These are phyloP conservation scores for Gryllus bimaculatus DNA, from an alignment of 1,140 invertebrate species.

Conservation along the genomic window DNA sequence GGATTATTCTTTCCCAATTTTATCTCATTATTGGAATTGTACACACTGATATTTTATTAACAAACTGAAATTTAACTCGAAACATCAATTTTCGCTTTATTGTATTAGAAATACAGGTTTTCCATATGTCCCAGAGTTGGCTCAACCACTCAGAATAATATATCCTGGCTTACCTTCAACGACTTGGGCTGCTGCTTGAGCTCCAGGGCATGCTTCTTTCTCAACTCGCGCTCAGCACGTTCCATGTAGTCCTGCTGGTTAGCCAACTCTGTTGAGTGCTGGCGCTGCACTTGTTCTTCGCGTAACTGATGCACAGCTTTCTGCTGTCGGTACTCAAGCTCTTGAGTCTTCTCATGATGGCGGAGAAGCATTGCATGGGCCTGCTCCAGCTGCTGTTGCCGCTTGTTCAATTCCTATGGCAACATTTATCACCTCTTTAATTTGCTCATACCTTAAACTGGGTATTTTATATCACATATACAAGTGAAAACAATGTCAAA, in stretches of 20 bases:
- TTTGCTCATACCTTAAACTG: neutral
- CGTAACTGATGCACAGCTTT: conserved; percentile 85
- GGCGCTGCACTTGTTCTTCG: conserved; percentile 81
- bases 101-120: no score
- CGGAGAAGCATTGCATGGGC: conserved; percentile 90
- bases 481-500: no score
- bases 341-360: conserved; percentile 94
- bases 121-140: no score
- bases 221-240: conserved; percentile 81
- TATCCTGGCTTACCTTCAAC: conserved; percentile 64
- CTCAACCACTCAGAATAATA: no score
- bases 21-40: no score
- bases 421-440: neutral
- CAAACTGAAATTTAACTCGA: no score
- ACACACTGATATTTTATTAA: no score
- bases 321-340: conserved; percentile 91
- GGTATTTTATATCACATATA: no score
- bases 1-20: no score
- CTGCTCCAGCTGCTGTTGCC: conserved; percentile 87
- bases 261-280: conserved; percentile 89
- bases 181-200: conserved; percentile 98
- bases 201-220: conserved; percentile 95
- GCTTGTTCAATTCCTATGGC: conserved; percentile 79
- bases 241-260: conserved; percentile 97
- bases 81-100: no score